phyloP scores from a whole-genome alignment of 2,797 vertebrate genomes.

The Pteropus rufus region DNA sequence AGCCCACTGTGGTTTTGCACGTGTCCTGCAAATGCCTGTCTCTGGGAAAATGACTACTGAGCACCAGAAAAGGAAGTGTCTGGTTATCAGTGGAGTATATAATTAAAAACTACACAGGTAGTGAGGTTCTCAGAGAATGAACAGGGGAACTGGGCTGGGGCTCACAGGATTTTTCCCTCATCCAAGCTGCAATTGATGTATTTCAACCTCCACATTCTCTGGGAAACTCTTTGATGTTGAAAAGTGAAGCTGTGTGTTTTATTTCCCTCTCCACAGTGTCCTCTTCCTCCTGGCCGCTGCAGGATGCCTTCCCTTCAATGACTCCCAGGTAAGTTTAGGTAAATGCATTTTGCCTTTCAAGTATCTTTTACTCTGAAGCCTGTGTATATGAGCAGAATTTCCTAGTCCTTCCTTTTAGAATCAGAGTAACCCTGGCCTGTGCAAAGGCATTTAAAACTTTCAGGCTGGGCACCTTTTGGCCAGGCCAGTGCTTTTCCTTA shows the following conservation, averaged over 20 bases:
- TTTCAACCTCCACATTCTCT: neutral
- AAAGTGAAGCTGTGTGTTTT: neutral
- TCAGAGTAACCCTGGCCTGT: neutral
- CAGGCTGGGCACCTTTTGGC: neutral
- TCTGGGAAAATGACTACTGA: neutral
- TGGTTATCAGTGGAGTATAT: neutral
- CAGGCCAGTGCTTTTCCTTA: too few species aligned
- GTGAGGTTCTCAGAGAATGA: neutral
- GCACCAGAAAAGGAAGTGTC: neutral
- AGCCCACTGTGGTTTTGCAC: neutral
- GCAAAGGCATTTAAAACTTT: neutral
- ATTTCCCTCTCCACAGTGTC: constrained; percentile 68
- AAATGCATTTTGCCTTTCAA: neutral
- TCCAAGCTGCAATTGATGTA: accelerated
- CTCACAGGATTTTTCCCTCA: neutral
- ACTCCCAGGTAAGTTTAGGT: constrained; percentile 87
- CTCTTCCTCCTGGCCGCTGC: constrained; percentile 85
- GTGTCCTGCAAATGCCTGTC: neutral
- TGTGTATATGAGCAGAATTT: neutral
- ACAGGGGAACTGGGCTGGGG: neutral
- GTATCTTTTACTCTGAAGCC: neutral
- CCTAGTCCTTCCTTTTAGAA: neutral
- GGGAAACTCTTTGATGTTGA: neutral
- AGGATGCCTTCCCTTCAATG: constrained; percentile 86
- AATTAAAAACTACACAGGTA: neutral